Conservation (phyloP, 2,797 vertebrate genomes). For the Simalia tracyae region DNA sequence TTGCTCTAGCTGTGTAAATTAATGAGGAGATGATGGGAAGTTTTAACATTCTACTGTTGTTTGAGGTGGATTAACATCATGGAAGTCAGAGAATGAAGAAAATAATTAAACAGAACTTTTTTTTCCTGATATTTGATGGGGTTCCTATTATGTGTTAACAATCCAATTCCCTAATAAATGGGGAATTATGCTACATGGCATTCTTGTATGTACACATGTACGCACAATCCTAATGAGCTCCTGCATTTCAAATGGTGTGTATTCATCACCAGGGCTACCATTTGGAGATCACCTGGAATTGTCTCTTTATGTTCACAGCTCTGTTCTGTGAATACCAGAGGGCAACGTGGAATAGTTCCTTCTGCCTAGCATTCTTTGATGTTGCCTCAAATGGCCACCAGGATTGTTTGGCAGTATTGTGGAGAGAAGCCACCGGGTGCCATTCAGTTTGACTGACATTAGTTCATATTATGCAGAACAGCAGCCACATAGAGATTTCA, state of each 20-base stretch:
- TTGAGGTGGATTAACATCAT: background rate
- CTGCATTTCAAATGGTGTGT: background rate
- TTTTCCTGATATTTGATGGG: background rate
- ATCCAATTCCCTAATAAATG: background rate
- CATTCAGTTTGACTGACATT: background rate
- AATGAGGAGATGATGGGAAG: background rate
- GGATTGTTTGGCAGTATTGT: background rate
- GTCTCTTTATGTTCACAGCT: background rate
- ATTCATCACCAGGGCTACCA: background rate
- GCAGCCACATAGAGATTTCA: background rate
- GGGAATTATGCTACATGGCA: background rate
- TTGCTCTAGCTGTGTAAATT: background rate
- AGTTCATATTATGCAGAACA: background rate
- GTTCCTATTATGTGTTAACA: background rate
- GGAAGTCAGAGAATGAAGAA: background rate
- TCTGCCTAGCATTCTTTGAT: background rate
- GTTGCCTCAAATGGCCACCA: background rate
- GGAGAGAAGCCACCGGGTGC: background rate
- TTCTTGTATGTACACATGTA: background rate
- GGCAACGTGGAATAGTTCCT: background rate
- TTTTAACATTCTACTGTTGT: background rate
- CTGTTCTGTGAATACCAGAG: background rate
- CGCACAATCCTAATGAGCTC: background rate
- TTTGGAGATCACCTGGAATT: background rate
- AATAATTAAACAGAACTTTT: background rate